Base-by-base conservation (phyloP, 2,113 vertebrate genomes). In the Erythrocercus mccallii region DNA sequence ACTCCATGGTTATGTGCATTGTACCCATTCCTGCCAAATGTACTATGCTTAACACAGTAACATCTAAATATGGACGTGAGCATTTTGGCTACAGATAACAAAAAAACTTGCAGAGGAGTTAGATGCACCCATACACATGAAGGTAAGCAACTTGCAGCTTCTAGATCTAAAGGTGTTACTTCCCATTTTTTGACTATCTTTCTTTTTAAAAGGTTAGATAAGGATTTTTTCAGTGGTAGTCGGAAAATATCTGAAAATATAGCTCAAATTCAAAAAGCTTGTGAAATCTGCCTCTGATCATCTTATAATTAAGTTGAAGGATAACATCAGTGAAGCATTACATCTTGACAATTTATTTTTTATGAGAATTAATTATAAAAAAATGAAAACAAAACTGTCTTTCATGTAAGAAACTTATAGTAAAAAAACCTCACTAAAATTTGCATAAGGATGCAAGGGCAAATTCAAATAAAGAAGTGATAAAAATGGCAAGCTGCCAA, bases 221-320 rank as follows among this genome's bases (percentile, higher is more conserved):
- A 81, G 3, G 3, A 1, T 78, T 74, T 90, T 76, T 91, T 42
- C 30, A 40, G 31, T 38, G 9, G 10, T 85, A 47, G 37, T 25
- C 74, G 47, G 30, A 91, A 96, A 84, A 86, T 30, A 18, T 50
- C 30, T 70, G 35, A 86, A 95, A 89, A 70, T 42, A 86, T 4
- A 77, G 8, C 18, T 88, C 10, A 45, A 70, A 81, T 53, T 73
- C 51, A 54, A 81, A 88, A 88, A 57, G 28, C 38, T 60, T 74
- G 21, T 66, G 47, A 86, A 94, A 91, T 89, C 64, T 64, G 48
- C 21, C 35, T 74, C 35, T 66, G 50, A 88, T 66, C 57, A 64
- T 88, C 57, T 92, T 70, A 58, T 5, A 92, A 86, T 81, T 92
- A 92, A 78, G 66, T 81, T 91, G 65, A 40, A 91, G 42, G 45